Evolutionary conservation across 2,113 vertebrate genomes (phyloP), one percentile per base, ranked within the genome.

Genomic region (Callaeas wilsoni): DNA sequence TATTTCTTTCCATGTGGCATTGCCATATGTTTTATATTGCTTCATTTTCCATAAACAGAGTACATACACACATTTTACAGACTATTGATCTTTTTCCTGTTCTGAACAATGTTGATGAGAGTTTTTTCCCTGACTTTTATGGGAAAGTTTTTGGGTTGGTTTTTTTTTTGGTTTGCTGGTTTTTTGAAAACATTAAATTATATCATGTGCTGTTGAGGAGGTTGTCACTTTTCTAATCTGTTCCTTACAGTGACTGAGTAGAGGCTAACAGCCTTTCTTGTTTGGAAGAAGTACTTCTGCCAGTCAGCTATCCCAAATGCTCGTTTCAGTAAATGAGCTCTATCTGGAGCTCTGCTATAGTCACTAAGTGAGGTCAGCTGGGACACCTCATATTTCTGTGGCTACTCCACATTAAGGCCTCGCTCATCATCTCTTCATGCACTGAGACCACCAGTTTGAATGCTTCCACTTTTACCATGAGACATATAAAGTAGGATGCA

Each of bases 11-110:
- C 76, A 85, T 90, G 82, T 88, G 50, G 42, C 60, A 71, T 71
- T 86, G 78, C 68, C 92, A 70, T 90, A 95, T 85, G 90, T 86
- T 90, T 90, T 71, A 53, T 78, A 94, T 67, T 81, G 63, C 87
- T 77, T n/a, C 71, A 62, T 77, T 81, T 96, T 93, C 71, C 59
- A 91, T 77, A 97, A 94, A 94, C 46, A 84, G 47, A 92, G 46
- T 29, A 67, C 47, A 94, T 47, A 87, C 21, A 83, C 71, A 39
- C 6, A 1, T 70, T 90, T 90, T 78, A 89, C 14, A 87, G 46
- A 60, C 33, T 92, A 83, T 33, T 95, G 68, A 82, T 94, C 75
- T 94, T 96, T 91, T 77, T 71, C 68, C 65, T 90, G 47, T 56
- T 95, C 83, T 75, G 71, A 88, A 80, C 25, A 62, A 53, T 20